Conservation (phyloP, 2,888 invertebrate genomes). For the Rapana venosa region DNA sequence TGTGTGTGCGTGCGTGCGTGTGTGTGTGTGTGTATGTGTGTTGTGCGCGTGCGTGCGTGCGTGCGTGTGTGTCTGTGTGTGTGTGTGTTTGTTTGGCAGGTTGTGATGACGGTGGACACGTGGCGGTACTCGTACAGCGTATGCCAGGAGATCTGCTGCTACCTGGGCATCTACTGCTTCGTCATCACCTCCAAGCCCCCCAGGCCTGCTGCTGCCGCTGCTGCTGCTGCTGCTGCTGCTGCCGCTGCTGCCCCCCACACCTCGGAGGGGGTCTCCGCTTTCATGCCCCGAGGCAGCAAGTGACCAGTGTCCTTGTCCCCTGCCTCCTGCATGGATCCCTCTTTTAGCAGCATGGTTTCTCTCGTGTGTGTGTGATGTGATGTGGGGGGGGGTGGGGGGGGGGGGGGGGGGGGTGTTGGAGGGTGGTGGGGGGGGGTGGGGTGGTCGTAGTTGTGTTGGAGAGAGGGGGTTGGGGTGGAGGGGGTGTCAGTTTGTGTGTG, state of each 20-base stretch:
- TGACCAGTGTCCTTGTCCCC: not conserved
- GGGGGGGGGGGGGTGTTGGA: too few species aligned
- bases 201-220: not conserved
- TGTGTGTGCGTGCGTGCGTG: too few species aligned
- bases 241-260: not conserved
- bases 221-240: not conserved
- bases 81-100: constrained; percentile 79
- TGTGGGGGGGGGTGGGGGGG: not conserved
- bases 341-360: not conserved
- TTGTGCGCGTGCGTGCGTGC: too few species aligned
- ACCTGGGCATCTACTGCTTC: constrained; percentile 91
- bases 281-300: not conserved
- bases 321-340: not conserved
- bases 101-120: constrained; percentile 91
- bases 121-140: constrained; percentile 90
- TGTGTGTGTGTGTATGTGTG: too few species aligned
- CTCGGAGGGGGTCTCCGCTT: not conserved
- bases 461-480: too few species aligned
- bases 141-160: constrained; percentile 93
- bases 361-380: not conserved
- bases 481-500: too few species aligned
- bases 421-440: too few species aligned
- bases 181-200: constrained; percentile 81
- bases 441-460: too few species aligned
- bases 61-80: too few species aligned